A percentile compares a stretch with the other conserved stretches of the same genome.
phyloP scores from a whole-genome alignment of 2,888 invertebrate genomes.

The Brachyopa scutellaris region DNA sequence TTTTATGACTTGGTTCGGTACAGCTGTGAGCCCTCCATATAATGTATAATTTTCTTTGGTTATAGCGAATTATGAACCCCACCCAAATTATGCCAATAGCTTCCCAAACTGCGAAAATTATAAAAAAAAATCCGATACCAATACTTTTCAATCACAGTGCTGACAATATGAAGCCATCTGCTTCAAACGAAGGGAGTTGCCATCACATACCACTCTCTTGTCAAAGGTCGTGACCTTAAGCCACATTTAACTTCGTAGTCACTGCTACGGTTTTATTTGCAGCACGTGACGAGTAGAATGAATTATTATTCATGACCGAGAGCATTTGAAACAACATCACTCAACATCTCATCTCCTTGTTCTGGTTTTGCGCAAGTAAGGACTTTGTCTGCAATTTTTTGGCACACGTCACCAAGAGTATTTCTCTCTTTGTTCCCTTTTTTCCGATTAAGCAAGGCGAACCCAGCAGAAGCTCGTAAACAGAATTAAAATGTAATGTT shows the following conservation, averaged over 20 bases:
- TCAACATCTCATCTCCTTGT: background rate
- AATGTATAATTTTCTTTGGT: too few species aligned
- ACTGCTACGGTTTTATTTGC: constrained; percentile 31
- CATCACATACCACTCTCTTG: too few species aligned
- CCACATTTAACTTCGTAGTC: constrained; percentile 19
- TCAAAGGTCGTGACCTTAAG: constrained; percentile 1
- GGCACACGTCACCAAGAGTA: background rate
- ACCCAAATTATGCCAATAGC: too few species aligned
- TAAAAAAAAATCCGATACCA: too few species aligned
- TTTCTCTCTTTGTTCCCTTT: background rate
- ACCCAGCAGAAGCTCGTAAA: background rate
- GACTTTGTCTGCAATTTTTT: background rate
- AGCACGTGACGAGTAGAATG: constrained; percentile 28
- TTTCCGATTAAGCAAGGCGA: background rate
- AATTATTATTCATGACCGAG: constrained; percentile 32
- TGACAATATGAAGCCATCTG: too few species aligned
- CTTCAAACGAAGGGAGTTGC: too few species aligned
- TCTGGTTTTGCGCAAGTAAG: background rate
- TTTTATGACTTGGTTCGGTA: too few species aligned
- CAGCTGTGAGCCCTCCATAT: too few species aligned
- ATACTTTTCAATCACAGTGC: too few species aligned
- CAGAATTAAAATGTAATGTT: background rate
- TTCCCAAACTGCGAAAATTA: too few species aligned
- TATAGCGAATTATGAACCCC: too few species aligned
- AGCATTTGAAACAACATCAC: constrained; percentile 14